Evolutionary conservation across 2,888 invertebrate species (phyloP), one percentile per base, ranked within the genome.

Genomic region (Troides helena): DNA sequence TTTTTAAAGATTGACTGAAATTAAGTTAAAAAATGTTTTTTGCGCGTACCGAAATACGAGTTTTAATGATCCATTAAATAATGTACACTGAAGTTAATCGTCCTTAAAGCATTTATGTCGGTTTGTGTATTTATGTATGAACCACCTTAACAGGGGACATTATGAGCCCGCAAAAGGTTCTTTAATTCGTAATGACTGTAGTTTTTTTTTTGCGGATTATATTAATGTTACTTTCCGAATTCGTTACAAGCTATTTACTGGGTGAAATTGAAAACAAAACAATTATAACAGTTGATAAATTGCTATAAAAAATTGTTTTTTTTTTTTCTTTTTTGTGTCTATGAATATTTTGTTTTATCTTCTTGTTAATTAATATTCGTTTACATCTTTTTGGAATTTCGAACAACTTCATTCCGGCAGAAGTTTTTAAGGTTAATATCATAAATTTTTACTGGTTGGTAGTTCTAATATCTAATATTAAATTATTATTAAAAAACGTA

Each of bases 1-100:
- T 59, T 59, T 30, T 59, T 25, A 59, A 25, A 43, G 39, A 58
- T 58, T 46, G 58, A 43, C 43, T 43, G 39, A 14, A 21, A n/a
- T 23, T 43, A 43, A 65, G 23, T 58, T 58, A 6, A 65, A 21
- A 56, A 56, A 46, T 65, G 58, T 58, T 58, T 58, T 65, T 25
- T 12, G 12, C 10, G 39, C 10, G 21, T 58, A 58, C 6, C 23
- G 14, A 58, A 23, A 25, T 12, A 58, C 36, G 36, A 30, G 60
- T 60, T 60, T 43, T 43, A 56, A 56, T 57, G 21, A 56, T 56
- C 57, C 57, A 65, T 57, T 65, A 65, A 23, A 36, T 65, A 57
- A 65, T 65, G 21, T 65, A 21, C n/a, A 53, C 39, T 39, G 57
- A 58, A 65, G 57, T 65, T 65, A 65, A 65, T 65, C 39, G 57